Conservation (phyloP, 2,113 vertebrate species). For the Larimichthys crocea region DNA sequence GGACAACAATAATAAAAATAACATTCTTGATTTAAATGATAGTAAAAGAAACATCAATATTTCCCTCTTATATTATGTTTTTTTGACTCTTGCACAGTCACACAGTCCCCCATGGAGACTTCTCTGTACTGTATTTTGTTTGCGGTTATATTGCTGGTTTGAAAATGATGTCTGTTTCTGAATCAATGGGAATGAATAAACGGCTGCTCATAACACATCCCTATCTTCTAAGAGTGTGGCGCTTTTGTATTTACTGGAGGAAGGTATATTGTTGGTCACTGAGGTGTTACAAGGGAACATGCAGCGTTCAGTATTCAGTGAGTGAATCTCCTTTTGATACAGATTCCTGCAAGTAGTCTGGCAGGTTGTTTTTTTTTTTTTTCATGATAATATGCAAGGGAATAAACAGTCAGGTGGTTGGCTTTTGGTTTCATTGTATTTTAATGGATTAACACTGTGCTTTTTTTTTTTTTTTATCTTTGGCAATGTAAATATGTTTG, state of each 20-base stretch:
- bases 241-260: conserved; percentile 42
- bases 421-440: background rate
- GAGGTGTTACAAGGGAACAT: conserved; percentile 42
- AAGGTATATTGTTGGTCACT: conserved; percentile 40
- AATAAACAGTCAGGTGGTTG: background rate
- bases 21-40: conserved; percentile 74
- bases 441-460: conserved; percentile 3
- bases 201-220: conserved; percentile 6
- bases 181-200: conserved; percentile 43
- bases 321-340: conserved; percentile 27
- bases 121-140: conserved; percentile 27
- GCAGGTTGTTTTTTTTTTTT: conserved; percentile 21
- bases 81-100: conserved; percentile 31
- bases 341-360: conserved; percentile 18
- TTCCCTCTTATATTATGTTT: conserved; percentile 43
- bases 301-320: conserved; percentile 17
- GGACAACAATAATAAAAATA: conserved; percentile 75
- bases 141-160: conserved; percentile 38
- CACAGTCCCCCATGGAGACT: background rate
- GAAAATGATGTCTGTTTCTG: conserved; percentile 48
- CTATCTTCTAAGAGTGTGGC: conserved; percentile 20
- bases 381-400: background rate
- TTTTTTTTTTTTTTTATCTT: background rate
- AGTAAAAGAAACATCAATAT: conserved; percentile 74
- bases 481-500: conserved; percentile 26